phyloP scores from a whole-genome alignment of 2,888 invertebrate species.

The Cantharis rustica region DNA sequence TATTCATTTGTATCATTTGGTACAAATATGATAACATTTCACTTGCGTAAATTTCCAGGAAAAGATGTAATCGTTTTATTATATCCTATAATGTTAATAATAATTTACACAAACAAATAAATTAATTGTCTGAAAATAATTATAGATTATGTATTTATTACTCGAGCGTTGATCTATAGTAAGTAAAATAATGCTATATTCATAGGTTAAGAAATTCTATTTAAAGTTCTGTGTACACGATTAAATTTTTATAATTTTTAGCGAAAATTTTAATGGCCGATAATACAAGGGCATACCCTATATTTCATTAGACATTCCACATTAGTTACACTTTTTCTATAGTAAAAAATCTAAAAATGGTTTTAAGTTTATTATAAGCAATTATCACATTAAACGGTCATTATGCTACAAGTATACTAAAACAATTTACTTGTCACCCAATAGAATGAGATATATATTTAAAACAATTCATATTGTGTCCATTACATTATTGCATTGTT shows the following conservation, averaged over 20 bases:
- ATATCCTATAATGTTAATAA: too few species aligned
- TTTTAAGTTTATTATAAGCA: not conserved
- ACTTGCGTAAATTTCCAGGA: too few species aligned
- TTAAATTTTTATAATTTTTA: not conserved
- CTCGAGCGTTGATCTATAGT: too few species aligned
- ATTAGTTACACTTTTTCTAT: not conserved
- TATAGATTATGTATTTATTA: too few species aligned
- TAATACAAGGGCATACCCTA: not conserved
- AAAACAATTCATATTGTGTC: constrained; percentile 24
- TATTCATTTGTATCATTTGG: too few species aligned
- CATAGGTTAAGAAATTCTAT: not conserved
- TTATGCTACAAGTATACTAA: not conserved
- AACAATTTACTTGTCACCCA: not conserved
- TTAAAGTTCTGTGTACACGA: not conserved
- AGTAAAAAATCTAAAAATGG: not conserved
- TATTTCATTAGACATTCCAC: not conserved
- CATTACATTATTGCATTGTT: constrained; percentile 26
- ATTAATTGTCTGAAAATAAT: too few species aligned
- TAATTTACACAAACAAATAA: too few species aligned
- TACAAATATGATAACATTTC: too few species aligned
- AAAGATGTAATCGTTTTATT: too few species aligned
- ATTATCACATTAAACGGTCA: not conserved
- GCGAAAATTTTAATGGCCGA: not conserved
- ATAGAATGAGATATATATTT: constrained; percentile 9
- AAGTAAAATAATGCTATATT: not conserved